Base-by-base conservation (phyloP, 2,797 vertebrate species). In the Microctenopoma lineatum region DNA sequence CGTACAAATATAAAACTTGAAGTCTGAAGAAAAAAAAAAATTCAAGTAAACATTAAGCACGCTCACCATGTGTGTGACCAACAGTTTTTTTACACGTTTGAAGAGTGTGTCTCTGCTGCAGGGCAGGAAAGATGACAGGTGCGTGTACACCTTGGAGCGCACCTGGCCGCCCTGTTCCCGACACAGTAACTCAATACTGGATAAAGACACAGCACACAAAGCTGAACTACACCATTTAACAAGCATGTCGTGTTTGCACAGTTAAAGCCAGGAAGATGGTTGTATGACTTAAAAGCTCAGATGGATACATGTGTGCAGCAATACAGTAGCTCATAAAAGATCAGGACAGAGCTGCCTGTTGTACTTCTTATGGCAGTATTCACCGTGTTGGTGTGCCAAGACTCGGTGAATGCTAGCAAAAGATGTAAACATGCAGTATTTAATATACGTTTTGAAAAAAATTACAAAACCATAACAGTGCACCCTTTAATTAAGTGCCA, bases 71-170 rank as follows among this genome's bases (percentile, higher is more conserved):
- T 95, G 95, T 44, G 95, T 90, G 0, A 88, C 91, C 36, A 95
- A 89, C 11, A 98, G 95, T 66, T 94, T 96, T 67, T 93, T 95
- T 39, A 95, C 96, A 13, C 96, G 91, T 76, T 96, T 97, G 48
- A 97, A 80, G 68, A 99, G 92, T 0, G 96, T 95, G 21, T 97
- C 96, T 89, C 95, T 96, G 85, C 95, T 96, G 92, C 96, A 98
- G 27, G 96, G 96, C 79, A 98, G 92, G 91, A 97, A 95, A 2
- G 95, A 94, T 0, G 97, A 95, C 75, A 98, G 93, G 81, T 97
- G 94, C 2, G 95, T 94, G 50, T 96, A 98, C 9, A 98, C 94
- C 55, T 93, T 95, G 5, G 96, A 97, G 26, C 95, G 96, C 16
- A 92, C 51, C 71, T 94, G 93, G 62, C 92, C 93, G 26, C 90